phyloP scores from a whole-genome alignment of 2,113 vertebrate species.

The Thymallus thymallus region DNA sequence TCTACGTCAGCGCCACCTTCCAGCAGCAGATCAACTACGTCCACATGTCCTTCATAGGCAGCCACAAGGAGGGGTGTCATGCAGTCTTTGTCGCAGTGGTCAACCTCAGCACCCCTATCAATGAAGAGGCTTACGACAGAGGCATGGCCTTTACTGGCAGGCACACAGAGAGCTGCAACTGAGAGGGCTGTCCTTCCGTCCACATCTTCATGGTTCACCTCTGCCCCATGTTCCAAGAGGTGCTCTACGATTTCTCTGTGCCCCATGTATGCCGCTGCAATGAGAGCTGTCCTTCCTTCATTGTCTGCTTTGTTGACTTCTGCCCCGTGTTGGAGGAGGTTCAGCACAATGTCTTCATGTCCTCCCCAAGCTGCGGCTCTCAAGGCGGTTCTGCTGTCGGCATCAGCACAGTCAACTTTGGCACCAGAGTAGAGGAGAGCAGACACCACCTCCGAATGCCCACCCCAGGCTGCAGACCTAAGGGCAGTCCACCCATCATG shows the following conservation, averaged over 20 bases:
- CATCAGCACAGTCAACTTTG: slow-evolving; percentile 94
- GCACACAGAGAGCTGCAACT: slow-evolving; percentile 92
- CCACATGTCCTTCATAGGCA: slow-evolving; percentile 95
- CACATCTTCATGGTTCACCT: slow-evolving; percentile 94
- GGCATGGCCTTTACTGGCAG: slow-evolving; percentile 93
- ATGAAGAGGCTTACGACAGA: slow-evolving; percentile 93
- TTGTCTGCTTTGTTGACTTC: slow-evolving; percentile 97
- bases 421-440: slow-evolving; percentile 93
- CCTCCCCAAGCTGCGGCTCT: slow-evolving; percentile 96
- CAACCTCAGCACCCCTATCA: slow-evolving; percentile 91
- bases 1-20: slow-evolving; percentile 96
- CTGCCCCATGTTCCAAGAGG: slow-evolving; percentile 90
- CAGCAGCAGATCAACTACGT: slow-evolving; percentile 93
- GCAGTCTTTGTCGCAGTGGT: slow-evolving; percentile 97
- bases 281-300: slow-evolving; percentile 93
- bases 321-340: slow-evolving; percentile 92
- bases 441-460: slow-evolving; percentile 94
- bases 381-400: slow-evolving; percentile 90
- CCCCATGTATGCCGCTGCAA: slow-evolving; percentile 96
- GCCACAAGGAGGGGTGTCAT: slow-evolving; percentile 97
- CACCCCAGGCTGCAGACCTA: slow-evolving; percentile 94
- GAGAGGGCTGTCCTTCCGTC: slow-evolving; percentile 94
- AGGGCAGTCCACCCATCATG: slow-evolving; percentile 96
- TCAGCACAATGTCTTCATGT: slow-evolving; percentile 95
- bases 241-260: slow-evolving; percentile 95